Conservation (phyloP, 2,888 invertebrate genomes). For the Gymnosoma rotundatum region DNA sequence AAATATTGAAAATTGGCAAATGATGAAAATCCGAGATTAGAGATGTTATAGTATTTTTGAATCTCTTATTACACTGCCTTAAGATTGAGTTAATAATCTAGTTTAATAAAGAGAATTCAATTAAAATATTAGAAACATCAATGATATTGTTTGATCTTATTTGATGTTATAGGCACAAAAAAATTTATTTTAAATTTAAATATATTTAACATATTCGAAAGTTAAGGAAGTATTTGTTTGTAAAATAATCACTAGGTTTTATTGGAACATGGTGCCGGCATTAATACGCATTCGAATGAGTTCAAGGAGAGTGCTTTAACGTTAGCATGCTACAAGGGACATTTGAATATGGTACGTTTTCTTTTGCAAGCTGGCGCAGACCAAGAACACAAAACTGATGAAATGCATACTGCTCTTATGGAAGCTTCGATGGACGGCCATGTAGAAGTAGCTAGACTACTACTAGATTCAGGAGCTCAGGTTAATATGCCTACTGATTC, state of each 20-base stretch:
- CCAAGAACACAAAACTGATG: conserved; percentile 99
- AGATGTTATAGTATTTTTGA: conserved; percentile 78
- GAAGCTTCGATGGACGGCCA: conserved; percentile 99
- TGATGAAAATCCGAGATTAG: conserved; percentile 87
- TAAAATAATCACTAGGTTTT: conserved; percentile 84
- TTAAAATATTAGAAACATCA: conserved; percentile 69
- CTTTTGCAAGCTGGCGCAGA: conserved; percentile 97
- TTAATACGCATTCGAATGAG: conserved; percentile 99
- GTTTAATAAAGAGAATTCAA: conserved; percentile 37
- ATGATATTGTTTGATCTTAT: conserved; percentile 83
- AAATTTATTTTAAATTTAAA: not conserved
- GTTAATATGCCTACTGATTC: conserved; percentile 99
- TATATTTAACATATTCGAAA: not conserved
- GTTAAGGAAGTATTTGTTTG: not conserved
- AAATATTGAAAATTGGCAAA: conserved; percentile 81
- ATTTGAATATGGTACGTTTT: conserved; percentile 98
- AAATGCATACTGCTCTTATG: conserved; percentile 99
- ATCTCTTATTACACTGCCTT: conserved; percentile 54
- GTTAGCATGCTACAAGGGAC: conserved; percentile 96
- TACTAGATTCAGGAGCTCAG: conserved; percentile 98
- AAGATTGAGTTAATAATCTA: conserved; percentile 79
- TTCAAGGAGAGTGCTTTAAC: conserved; percentile 99
- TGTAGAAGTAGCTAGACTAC: conserved; percentile 96
- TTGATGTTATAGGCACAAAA: conserved; percentile 76
- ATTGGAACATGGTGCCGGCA: conserved; percentile 96